These are phyloP conservation scores for Austrolebias charrua DNA, from an alignment of 2,797 vertebrate genomes.

Conservation along the genomic window DNA sequence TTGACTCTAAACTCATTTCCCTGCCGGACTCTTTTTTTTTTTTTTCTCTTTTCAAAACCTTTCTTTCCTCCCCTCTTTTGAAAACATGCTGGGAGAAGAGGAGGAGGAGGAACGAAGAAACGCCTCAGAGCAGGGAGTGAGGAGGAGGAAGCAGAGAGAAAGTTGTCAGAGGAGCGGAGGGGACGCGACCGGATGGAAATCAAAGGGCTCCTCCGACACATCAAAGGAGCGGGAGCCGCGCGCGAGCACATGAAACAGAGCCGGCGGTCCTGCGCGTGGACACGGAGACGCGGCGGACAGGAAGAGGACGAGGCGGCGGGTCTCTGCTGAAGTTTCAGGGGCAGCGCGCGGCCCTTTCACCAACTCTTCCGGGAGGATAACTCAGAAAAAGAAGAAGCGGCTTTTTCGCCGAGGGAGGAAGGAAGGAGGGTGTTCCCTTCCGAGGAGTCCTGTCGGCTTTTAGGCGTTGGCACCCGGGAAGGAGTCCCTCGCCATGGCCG, in stretches of 20 bases:
- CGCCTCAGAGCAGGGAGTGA: constrained; percentile 44
- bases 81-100: constrained; percentile 75
- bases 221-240: constrained; percentile 45
- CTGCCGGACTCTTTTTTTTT: constrained; percentile 42
- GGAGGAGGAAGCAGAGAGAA: constrained; percentile 59
- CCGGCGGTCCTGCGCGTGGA: constrained; percentile 41
- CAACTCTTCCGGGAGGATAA: constrained; percentile 35
- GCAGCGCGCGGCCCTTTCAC: constrained; percentile 1
- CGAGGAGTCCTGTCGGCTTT: constrained; percentile 57
- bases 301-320: constrained; percentile 6
- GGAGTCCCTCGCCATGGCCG: constrained; percentile 83
- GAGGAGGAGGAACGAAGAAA: constrained; percentile 59
- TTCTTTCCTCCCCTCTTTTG: constrained; percentile 40
- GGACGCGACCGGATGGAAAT: constrained; percentile 62
- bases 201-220: constrained; percentile 10
- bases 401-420: too few species aligned
- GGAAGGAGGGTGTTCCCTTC: too few species aligned
- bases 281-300: constrained; percentile 35
- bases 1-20: constrained; percentile 5
- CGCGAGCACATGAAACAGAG: constrained; percentile 45
- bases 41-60: constrained; percentile 22
- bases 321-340: constrained; percentile 12
- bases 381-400: constrained; percentile 2
- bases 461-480: constrained; percentile 75
- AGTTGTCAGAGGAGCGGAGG: constrained; percentile 54